Evolutionary conservation across 2,113 vertebrate species (phyloP), one percentile per base, ranked within the genome.

Genomic region (Leptobrachium ailaonicum): DNA sequence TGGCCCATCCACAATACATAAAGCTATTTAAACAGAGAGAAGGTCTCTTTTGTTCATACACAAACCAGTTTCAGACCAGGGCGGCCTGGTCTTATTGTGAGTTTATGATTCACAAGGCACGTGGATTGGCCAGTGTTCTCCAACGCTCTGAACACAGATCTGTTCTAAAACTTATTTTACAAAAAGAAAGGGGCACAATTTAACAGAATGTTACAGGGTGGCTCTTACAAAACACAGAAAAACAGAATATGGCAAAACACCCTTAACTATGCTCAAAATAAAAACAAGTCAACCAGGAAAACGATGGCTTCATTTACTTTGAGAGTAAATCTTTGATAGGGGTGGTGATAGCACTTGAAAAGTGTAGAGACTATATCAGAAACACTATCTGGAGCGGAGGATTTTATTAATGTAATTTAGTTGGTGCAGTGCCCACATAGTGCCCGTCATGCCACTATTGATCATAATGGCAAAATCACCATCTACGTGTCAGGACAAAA

Each of bases 1-100:
- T 32, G 71, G 42, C 64, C 50, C 13, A 10, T 41, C 62, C 71
- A 58, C 72, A 56, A 53, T 73, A 64, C 44, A 66, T 20, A 20
- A 53, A 74, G 50, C 75, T 70, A 80, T 73, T 76, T 32, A 50
- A 79, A 81, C 77, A 50, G 42, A 86, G 77, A 85, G 83, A 89
- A 85, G 73, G 74, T 82, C 62, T 77, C 85, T 83, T 86, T 89
- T 88, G 87, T 89, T 83, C 81, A 84, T 79, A 40, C 73, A 64
- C 47, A 85, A 77, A 78, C 70, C 82, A 80, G 73, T 71, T 82
- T 71, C 82, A 83, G 83, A 86, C 84, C 86, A 88, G 83, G 82
- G 82, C 81, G 82, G 50, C 81, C 53, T 84, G 14, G 83, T 83
- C 84, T 84, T 84, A 83, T 84, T 85, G 75, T 82, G 77, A 71